Evolutionary conservation across 2,888 invertebrate species (phyloP), one percentile per base, ranked within the genome.

Genomic region (Phyllotreta cruciferae): DNA sequence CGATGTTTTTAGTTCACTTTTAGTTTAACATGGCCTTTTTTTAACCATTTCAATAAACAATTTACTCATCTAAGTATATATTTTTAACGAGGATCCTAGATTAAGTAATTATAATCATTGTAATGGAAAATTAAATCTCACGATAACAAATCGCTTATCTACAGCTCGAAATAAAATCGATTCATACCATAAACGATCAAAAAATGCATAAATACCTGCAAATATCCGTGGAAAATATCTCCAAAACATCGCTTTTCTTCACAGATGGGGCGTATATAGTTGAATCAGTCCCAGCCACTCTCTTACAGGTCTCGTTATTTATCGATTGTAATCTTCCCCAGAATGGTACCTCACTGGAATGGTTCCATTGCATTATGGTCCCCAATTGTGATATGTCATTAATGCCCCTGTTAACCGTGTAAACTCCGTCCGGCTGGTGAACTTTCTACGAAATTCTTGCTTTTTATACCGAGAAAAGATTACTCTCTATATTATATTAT

Each of bases 241-340:
- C 81, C 24, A 87, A 69, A 34, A 81, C 79, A 0, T 81, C 80
- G 6, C 84, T 80, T 0, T 81, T 81, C 35, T 83, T 77, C 3
- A 83, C 68, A 66, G 87, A 86, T 0, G 92, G 92, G 0, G 87
- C 83, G 78, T 85, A 91, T 39, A 90, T 83, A 0, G 86, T 78
- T 0, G 84, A 77, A 72, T 88, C 87, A 0, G 84, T 82, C 0
- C 88, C 88, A 62, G 80, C 82, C 39, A 88, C 77, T 69, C 72
- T 73, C 0, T 84, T 83, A 70, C 88, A 88, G 0, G 66, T 70
- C 0, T 68, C 68, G 38, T 70, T 72, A 58, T 72, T 72, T 7
- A 45, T 56, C 13, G 73, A 69, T 52, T 42, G 37, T 67, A 81
- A 80, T 0, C 78, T 71, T 56, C 84, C 82, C 82, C 83, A 85